These are phyloP conservation scores for Tachina grossa DNA, from an alignment of 2,888 invertebrate species.

Conservation along the genomic window DNA sequence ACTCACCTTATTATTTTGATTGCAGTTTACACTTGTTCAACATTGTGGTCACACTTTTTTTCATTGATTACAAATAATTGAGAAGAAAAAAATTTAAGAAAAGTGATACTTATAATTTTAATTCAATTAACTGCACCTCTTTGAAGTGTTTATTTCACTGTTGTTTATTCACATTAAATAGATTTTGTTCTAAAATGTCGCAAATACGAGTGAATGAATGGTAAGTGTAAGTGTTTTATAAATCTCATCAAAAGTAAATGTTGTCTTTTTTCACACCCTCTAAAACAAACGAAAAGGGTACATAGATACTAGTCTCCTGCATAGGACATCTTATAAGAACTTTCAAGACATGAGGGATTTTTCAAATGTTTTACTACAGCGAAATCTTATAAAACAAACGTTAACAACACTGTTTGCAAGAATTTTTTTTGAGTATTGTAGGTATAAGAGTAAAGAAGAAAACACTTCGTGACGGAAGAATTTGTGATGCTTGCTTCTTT, in stretches of 20 bases:
- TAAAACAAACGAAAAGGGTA: background rate
- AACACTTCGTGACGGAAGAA: no score
- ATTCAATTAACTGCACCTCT: constrained; percentile 27
- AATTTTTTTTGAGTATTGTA: no score
- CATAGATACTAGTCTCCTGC: no score
- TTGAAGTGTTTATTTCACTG: background rate
- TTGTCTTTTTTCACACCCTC: background rate
- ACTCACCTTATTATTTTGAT: background rate
- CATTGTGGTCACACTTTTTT: constrained; percentile 23
- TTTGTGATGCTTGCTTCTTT: no score
- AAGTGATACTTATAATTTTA: background rate
- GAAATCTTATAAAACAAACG: no score
- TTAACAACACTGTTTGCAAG: no score
- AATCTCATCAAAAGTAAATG: constrained; percentile 4
- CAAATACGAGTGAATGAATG: background rate
- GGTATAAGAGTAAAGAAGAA: no score
- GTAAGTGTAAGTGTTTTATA: constrained; percentile 1
- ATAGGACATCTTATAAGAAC: no score
- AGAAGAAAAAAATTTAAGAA: background rate
- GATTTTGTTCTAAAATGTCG: constrained; percentile 23
- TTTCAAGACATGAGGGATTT: no score
- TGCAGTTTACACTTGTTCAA: constrained; percentile 8
- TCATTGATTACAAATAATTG: constrained; percentile 18
- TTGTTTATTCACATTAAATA: constrained; percentile 4
- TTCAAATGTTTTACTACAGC: no score